Evolutionary conservation across 2,113 vertebrate species (phyloP), one percentile per base, ranked within the genome.

Genomic region (Engystomops pustulosus): DNA sequence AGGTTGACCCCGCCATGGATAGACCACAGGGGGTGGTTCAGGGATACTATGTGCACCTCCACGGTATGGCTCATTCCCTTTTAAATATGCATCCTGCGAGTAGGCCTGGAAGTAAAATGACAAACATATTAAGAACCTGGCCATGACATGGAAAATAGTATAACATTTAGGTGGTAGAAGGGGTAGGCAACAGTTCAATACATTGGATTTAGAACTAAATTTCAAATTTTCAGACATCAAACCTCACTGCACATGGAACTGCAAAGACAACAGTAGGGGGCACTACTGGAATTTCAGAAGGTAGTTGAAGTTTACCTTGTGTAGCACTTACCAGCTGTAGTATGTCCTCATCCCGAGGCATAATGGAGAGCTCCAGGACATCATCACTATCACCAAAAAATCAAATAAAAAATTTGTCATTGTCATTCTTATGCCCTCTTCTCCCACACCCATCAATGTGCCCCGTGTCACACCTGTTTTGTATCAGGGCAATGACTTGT

Each of bases 291-390:
- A n/a, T n/a, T 45, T 11, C 14, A 3, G 6, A 8, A 45, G 44
- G 9, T 41, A 5, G 9, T 3, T 58, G 53, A 27, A 20, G 4
- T 12, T 6, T 34, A 20, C 17, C 7, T 14, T 34, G 3, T 1
- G 38, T 25, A 0, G 38, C 81, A 93, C 98, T 97, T 93, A 99
- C 98, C 96, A 99, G 91, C 91, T 99, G 97, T 82, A 99, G 95
- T 86, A 98, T 95, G 77, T 99, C 97, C 90, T 99, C 97, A 0
- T 99, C 96, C 91, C 97, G 97, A 90, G 98, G 96, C 97, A 99
- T 98, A 86, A 99, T 98, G 84, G 96, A 96, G 68, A 99, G 96
- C 87, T 98, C 97, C 94, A 99, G 87, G 84, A 95, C 93, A 79
- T 96, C 95, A 8, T 97, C 95, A 45, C 98, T 99, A 92, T n/a